Conservation (phyloP, 2,888 invertebrate species). For the Xanthorhoe designata region DNA sequence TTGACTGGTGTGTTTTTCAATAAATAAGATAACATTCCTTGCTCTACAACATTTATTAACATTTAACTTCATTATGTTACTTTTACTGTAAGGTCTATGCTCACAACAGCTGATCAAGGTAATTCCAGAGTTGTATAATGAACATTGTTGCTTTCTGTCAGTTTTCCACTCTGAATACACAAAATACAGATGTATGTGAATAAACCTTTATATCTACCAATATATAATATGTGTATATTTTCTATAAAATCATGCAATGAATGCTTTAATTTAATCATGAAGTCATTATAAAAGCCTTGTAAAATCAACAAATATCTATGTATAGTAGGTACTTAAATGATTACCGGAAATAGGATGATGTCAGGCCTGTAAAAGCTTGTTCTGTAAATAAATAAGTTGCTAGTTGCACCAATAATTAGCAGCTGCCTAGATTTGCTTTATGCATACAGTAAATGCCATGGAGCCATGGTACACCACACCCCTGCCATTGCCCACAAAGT, state of each 20-base stretch:
- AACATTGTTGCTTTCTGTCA: neutral
- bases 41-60: neutral
- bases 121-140: neutral
- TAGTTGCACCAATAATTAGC: neutral
- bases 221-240: neutral
- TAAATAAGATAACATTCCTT: neutral
- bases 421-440: neutral
- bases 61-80: neutral
- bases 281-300: neutral
- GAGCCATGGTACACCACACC: neutral
- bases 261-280: neutral
- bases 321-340: neutral
- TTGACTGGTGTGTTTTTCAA: neutral
- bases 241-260: slow-evolving; percentile 1
- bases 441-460: neutral
- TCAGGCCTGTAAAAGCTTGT: neutral
- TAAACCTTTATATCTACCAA: neutral
- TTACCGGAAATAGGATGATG: neutral
- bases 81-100: neutral
- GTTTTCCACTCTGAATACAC: neutral
- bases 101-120: neutral
- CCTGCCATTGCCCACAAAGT: neutral
- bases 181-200: neutral
- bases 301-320: neutral
- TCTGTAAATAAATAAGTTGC: neutral